Evolutionary conservation across 2,797 vertebrate species (phyloP).

Genomic region (Typhlichthys eigenmanni): DNA sequence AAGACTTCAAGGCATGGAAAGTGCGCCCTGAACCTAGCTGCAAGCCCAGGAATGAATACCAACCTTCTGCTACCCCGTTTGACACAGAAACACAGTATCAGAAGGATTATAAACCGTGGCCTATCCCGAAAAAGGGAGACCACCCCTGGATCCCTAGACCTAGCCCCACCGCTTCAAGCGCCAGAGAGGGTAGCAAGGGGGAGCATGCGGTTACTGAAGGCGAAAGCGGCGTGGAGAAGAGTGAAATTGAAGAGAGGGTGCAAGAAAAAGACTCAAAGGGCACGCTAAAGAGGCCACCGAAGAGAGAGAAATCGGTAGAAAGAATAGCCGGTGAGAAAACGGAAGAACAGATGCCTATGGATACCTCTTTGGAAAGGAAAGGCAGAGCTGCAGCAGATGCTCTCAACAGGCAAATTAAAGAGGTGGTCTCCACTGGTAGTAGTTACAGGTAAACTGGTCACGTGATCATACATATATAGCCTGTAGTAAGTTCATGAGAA

Average conservation of each 20-base stretch:
- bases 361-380: slow-evolving; percentile 68
- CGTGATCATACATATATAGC: background rate
- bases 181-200: slow-evolving; percentile 53
- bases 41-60: slow-evolving; percentile 90
- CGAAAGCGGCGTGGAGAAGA: slow-evolving; percentile 80
- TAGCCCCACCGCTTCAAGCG: slow-evolving; percentile 60
- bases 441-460: slow-evolving; percentile 86
- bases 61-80: slow-evolving; percentile 87
- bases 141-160: slow-evolving; percentile 96
- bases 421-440: slow-evolving; percentile 85
- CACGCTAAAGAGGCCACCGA: slow-evolving; percentile 52
- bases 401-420: slow-evolving; percentile 92
- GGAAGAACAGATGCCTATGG: slow-evolving; percentile 41
- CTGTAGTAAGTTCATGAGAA: no score
- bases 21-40: slow-evolving; percentile 91
- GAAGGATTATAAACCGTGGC: slow-evolving; percentile 97
- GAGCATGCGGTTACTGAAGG: slow-evolving; percentile 60
- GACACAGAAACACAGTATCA: slow-evolving; percentile 91
- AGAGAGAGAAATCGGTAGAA: slow-evolving; percentile 63
- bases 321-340: slow-evolving; percentile 51
- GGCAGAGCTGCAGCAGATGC: slow-evolving; percentile 88
- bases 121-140: slow-evolving; percentile 89
- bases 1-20: slow-evolving; percentile 94
- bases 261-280: slow-evolving; percentile 74
- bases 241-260: slow-evolving; percentile 77